phyloP scores from a whole-genome alignment of 2,797 vertebrate species.

The Myripristis jacobus region DNA sequence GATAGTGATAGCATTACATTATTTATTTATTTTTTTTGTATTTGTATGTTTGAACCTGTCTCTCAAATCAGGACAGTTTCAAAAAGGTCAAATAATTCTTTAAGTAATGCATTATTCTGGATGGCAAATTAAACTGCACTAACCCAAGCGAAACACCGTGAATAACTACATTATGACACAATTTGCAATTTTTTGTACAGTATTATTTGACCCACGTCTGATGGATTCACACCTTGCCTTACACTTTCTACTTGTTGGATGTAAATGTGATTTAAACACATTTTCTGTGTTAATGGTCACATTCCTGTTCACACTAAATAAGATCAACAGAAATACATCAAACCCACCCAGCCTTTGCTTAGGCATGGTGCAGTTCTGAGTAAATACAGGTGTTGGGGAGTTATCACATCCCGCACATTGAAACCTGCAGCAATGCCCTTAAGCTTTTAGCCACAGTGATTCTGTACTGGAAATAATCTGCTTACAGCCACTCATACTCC shows the following conservation, averaged over 20 bases:
- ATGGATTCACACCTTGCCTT: too few species aligned
- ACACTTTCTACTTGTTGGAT: not conserved
- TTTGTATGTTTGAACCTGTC: too few species aligned
- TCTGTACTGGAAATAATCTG: conserved; percentile 65
- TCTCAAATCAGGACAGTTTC: too few species aligned
- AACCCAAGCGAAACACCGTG: too few species aligned
- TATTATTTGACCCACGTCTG: not conserved
- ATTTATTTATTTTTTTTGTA: too few species aligned
- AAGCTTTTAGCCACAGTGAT: conserved; percentile 59
- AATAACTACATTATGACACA: too few species aligned
- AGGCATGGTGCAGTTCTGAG: conserved; percentile 4
- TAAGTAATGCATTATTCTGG: too few species aligned
- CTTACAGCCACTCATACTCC: conserved; percentile 55
- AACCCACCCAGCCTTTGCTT: conserved; percentile 1
- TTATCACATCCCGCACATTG: conserved; percentile 64
- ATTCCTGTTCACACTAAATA: not conserved
- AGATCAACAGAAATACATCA: conserved; percentile 10
- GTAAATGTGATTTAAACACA: not conserved
- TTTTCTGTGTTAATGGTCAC: not conserved
- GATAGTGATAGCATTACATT: too few species aligned
- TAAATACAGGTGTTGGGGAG: conserved; percentile 37
- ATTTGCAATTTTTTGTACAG: not conserved
- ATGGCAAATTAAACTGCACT: too few species aligned
- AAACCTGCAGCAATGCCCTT: conserved; percentile 58
- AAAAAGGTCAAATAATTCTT: too few species aligned